phyloP scores from a whole-genome alignment of 1,140 invertebrate genomes.

The Alviniconcha marisindica region DNA sequence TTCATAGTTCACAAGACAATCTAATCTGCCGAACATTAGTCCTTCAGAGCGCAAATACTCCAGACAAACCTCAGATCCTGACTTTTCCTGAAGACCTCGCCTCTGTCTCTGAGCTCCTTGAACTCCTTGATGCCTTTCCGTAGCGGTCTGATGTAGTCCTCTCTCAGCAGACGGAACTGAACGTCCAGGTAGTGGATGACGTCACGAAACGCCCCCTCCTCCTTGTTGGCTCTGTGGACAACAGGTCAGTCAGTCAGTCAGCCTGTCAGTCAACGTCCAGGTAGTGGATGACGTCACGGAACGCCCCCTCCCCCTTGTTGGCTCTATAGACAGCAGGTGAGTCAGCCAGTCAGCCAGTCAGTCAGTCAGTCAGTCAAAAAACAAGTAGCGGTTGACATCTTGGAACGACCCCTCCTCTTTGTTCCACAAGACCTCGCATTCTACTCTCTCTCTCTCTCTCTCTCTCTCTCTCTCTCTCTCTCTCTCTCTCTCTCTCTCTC shows the following conservation, averaged over 20 bases:
- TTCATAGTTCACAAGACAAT: too few species aligned
- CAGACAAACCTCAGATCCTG: conserved; percentile 51
- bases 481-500: neutral
- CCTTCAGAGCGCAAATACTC: too few species aligned
- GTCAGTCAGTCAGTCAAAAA: conserved; percentile 75
- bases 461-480: neutral
- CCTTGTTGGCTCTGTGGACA: conserved; percentile 9
- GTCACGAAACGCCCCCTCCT: conserved; percentile 52
- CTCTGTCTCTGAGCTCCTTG: conserved; percentile 11
- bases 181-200: conserved; percentile 86
- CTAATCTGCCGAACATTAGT: too few species aligned
- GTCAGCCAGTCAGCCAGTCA: too few species aligned
- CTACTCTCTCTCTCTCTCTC: neutral
- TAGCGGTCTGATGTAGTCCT: conserved; percentile 80
- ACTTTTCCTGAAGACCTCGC: conserved; percentile 28
- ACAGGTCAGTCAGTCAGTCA: too few species aligned
- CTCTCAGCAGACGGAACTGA: conserved; percentile 85
- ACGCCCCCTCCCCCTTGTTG: conserved; percentile 30
- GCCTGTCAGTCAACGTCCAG: conserved; percentile 84
- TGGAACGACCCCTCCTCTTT: conserved; percentile 31
- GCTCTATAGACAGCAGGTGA: too few species aligned
- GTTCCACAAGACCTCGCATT: neutral
- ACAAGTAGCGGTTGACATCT: conserved; percentile 84
- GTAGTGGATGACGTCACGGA: conserved; percentile 81
- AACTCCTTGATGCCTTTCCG: neutral